Evolutionary conservation across 92 coral and sea anemone species (phyloP).

Genomic region (Isaurus tuberculatus): DNA sequence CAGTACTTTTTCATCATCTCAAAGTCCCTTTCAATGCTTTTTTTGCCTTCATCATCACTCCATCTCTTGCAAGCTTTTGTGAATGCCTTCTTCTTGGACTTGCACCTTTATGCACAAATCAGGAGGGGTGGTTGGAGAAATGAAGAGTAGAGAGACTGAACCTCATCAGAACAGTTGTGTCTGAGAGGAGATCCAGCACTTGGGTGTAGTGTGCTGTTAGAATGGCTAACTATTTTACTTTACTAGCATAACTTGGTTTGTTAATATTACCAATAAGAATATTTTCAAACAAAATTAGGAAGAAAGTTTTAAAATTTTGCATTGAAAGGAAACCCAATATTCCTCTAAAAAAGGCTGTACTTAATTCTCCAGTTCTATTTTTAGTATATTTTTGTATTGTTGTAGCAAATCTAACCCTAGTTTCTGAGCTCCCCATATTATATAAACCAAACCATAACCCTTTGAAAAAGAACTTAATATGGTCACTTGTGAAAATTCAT

Average conservation of each 20-base stretch:
- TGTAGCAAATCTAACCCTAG: too few relatives aligned
- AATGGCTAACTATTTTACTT: conserved; percentile 43
- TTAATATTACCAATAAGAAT: background rate
- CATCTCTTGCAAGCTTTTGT: conserved; percentile 97
- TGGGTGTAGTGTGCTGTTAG: conserved; percentile 77
- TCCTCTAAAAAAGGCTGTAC: background rate
- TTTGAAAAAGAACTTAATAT: too few relatives aligned
- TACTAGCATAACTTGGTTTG: background rate
- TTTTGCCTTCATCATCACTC: conserved; percentile 98
- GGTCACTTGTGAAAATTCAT: background rate
- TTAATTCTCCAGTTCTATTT: too few relatives aligned
- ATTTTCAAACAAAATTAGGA: background rate
- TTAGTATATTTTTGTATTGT: too few relatives aligned
- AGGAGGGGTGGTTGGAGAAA: conserved; percentile 76
- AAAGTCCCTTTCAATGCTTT: conserved; percentile 88
- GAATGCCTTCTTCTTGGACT: conserved; percentile 99
- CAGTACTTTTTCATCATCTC: conserved; percentile 97
- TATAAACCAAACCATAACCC: background rate
- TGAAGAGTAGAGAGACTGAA: conserved; percentile 71
- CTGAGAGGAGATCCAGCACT: conserved; percentile 99
- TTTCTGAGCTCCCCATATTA: too few relatives aligned
- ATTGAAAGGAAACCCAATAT: background rate
- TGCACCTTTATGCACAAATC: conserved; percentile 95
- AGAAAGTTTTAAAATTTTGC: too few relatives aligned
- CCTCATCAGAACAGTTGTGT: conserved; percentile 84